Percentiles rank a stretch among this genome's conserved stretches.
phyloP scores from a whole-genome alignment of 2,113 vertebrate genomes.

The Platycercus adscitus region DNA sequence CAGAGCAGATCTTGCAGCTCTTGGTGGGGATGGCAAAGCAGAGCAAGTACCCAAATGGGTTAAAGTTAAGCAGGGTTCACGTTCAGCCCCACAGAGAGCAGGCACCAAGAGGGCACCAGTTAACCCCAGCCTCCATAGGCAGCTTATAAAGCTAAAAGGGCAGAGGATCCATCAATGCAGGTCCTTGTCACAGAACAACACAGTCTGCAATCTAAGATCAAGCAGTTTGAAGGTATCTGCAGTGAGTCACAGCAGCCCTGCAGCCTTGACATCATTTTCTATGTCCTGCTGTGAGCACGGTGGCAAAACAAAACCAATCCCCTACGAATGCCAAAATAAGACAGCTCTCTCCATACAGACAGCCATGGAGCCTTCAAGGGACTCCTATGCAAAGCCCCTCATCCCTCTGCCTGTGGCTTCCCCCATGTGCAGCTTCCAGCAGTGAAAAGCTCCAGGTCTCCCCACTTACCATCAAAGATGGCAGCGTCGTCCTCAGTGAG shows the following conservation, averaged over 20 bases:
- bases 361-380: not conserved
- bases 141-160: not conserved
- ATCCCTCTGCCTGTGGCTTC: not conserved
- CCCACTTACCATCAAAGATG: conserved; percentile 85
- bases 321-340: not conserved
- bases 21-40: not conserved
- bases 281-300: not conserved
- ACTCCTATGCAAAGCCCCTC: not conserved
- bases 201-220: not conserved
- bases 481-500: conserved; percentile 86
- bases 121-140: not conserved
- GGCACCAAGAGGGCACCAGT: not conserved
- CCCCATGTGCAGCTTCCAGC: not conserved
- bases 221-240: not conserved
- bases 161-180: not conserved
- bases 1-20: not conserved
- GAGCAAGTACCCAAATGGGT: not conserved
- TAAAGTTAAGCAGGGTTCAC: not conserved
- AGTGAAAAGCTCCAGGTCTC: fast-evolving
- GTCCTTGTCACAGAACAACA: not conserved
- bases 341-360: not conserved
- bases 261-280: not conserved
- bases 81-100: fast-evolving
- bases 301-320: not conserved
- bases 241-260: not conserved